Evolutionary conservation across 1,140 invertebrate species (phyloP).

Genomic region (Bombus fervidus): DNA sequence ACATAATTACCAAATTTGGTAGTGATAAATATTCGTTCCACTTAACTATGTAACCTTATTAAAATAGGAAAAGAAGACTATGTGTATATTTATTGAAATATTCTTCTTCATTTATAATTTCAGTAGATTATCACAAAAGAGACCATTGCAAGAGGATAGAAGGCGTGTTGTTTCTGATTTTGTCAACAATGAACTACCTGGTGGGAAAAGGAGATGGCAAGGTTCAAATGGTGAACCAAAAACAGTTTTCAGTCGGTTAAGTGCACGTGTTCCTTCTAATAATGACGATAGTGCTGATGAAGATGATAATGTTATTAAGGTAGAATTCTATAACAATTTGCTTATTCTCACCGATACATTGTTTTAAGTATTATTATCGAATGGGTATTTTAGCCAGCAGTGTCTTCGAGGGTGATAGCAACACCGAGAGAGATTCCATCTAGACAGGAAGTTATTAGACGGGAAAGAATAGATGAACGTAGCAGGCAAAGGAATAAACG

Average conservation of each 20-base stretch:
- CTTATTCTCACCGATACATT: neutral
- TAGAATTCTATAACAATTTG: slow-evolving; percentile 55
- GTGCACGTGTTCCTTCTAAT: slow-evolving; percentile 78
- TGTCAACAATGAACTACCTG: slow-evolving; percentile 78
- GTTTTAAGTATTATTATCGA: neutral
- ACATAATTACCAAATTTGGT: neutral
- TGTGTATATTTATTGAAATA: neutral
- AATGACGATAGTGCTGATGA: slow-evolving; percentile 81
- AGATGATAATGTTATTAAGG: slow-evolving; percentile 78
- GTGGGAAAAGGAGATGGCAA: slow-evolving; percentile 79
- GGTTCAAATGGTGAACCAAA: slow-evolving; percentile 79
- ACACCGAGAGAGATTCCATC: slow-evolving; percentile 87
- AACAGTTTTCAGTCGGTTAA: slow-evolving; percentile 84
- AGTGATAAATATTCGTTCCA: neutral
- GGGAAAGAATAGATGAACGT: slow-evolving; percentile 92
- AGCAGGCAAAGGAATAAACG: slow-evolving; percentile 93
- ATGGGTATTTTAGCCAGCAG: slow-evolving; percentile 75
- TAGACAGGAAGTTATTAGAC: slow-evolving; percentile 90
- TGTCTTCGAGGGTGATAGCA: slow-evolving; percentile 85
- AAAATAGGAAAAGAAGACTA: neutral
- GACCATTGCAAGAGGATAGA: slow-evolving; percentile 78
- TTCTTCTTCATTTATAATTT: slow-evolving; percentile 41
- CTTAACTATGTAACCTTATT: neutral
- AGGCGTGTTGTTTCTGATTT: slow-evolving; percentile 74
- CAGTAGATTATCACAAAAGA: slow-evolving; percentile 75